These are phyloP conservation scores for Datnioides undecimradiatus DNA, from an alignment of 2,113 vertebrate species.

Conservation along the genomic window DNA sequence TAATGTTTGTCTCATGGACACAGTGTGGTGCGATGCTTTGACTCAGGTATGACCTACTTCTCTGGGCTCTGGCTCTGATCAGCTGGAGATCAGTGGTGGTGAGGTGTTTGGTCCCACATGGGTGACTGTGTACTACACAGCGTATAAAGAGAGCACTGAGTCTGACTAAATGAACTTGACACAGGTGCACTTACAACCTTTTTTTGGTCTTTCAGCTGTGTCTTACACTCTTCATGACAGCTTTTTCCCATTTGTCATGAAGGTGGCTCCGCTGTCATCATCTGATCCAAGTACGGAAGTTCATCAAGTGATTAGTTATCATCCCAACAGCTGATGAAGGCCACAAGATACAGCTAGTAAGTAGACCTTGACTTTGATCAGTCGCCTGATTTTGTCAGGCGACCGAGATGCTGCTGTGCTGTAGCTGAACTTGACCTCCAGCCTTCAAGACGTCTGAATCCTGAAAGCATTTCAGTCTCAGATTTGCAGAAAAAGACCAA, in stretches of 20 bases:
- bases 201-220: not conserved
- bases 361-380: not conserved
- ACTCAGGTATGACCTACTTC: conserved; percentile 42
- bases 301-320: not conserved
- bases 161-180: not conserved
- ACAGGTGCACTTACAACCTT: not conserved
- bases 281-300: not conserved
- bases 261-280: not conserved
- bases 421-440: not conserved
- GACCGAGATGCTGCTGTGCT: not conserved
- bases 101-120: not conserved
- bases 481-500: not conserved
- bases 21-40: conserved; percentile 10
- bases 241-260: not conserved
- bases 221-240: not conserved
- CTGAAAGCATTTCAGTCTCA: not conserved
- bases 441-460: not conserved
- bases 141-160: not conserved
- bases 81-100: not conserved
- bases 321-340: not conserved
- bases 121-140: not conserved
- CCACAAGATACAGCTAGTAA: not conserved
- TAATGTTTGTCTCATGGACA: not conserved
- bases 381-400: not conserved
- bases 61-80: conserved; percentile 1